Conservation (phyloP, 2,113 vertebrate species). For the Hystrix brachyura region DNA sequence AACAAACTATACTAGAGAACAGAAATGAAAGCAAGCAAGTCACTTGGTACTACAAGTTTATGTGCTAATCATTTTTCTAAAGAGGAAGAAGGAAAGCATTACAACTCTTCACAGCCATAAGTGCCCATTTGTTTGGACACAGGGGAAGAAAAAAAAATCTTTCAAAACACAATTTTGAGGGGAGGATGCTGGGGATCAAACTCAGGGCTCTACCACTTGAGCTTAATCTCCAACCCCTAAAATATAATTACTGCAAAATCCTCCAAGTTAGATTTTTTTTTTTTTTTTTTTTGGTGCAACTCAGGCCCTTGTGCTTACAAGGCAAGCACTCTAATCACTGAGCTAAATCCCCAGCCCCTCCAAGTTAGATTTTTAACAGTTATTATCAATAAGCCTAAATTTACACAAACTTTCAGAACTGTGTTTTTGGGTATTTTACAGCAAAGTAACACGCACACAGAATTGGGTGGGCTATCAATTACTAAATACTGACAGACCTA, state of each 20-base stretch:
- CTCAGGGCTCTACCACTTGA: no score
- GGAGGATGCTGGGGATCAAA: no score
- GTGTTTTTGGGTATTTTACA: slow-evolving; percentile 52
- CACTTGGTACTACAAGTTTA: slow-evolving; percentile 35
- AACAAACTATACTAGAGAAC: not conserved
- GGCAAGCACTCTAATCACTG: no score
- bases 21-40: slow-evolving; percentile 20
- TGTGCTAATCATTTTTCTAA: not conserved
- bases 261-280: slow-evolving; percentile 4
- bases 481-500: not conserved
- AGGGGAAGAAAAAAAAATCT: not conserved
- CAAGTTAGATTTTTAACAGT: slow-evolving; percentile 1
- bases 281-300: not conserved
- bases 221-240: not conserved
- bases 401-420: slow-evolving; percentile 60
- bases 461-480: slow-evolving; percentile 3
- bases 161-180: no score
- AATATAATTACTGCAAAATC: slow-evolving; percentile 47
- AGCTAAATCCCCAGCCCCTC: not conserved
- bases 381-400: slow-evolving; percentile 41
- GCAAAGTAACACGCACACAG: slow-evolving; percentile 36
- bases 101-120: not conserved
- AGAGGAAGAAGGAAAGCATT: not conserved
- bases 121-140: not conserved
- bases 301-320: no score